These are phyloP conservation scores for Hyphantria cunea DNA, from an alignment of 1,140 invertebrate species.

Conservation along the genomic window DNA sequence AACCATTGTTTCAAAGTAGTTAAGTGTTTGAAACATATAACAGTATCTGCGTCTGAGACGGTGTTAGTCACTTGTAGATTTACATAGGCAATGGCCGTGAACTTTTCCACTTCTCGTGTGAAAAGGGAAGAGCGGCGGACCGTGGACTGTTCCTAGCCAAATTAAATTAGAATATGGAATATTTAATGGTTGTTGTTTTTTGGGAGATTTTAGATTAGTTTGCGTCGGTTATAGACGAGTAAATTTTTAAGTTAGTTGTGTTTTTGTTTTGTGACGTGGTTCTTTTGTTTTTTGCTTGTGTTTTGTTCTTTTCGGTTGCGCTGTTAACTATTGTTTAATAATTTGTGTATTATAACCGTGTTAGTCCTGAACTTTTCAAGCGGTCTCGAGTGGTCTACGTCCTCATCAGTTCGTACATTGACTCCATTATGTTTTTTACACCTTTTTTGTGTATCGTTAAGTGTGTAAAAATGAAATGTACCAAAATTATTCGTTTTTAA, in stretches of 20 bases:
- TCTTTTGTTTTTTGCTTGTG: not conserved
- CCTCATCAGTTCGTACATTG: too few relatives aligned
- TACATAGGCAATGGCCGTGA: conserved; percentile 75
- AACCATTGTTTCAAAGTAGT: not conserved
- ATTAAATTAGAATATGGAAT: conserved; percentile 61
- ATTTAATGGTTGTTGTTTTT: conserved; percentile 8
- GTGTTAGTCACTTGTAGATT: conserved; percentile 65
- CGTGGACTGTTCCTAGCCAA: conserved; percentile 58
- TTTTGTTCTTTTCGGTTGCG: too few relatives aligned
- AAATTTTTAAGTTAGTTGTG: not conserved
- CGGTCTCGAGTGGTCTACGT: too few relatives aligned
- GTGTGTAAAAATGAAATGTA: too few relatives aligned
- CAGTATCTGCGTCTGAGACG: conserved; percentile 58
- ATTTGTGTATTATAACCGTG: too few relatives aligned
- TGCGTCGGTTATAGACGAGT: not conserved
- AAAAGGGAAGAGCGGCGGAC: conserved; percentile 54
- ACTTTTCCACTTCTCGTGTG: conserved; percentile 65
- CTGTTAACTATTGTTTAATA: too few relatives aligned
- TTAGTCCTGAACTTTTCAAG: too few relatives aligned
- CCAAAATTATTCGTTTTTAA: too few relatives aligned
- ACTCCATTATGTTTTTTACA: too few relatives aligned
- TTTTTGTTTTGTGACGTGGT: not conserved
- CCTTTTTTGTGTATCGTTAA: too few relatives aligned
- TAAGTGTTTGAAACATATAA: conserved; percentile 36
- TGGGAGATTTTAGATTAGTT: conserved; percentile 6